phyloP scores from a whole-genome alignment of 2,797 vertebrate genomes.

The Sphenodon punctatus region DNA sequence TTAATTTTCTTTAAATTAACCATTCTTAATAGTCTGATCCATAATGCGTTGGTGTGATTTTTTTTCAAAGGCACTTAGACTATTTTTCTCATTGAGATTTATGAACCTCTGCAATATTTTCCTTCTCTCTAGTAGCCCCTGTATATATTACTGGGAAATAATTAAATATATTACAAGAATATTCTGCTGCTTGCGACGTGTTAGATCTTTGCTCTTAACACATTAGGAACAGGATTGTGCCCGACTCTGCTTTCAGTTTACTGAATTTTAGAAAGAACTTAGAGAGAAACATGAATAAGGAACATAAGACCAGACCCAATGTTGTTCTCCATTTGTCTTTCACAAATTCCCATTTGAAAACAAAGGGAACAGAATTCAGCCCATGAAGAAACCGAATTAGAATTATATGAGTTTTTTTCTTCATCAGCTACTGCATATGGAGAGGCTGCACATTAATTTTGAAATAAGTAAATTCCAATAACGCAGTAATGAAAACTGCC shows the following conservation, averaged over 20 bases:
- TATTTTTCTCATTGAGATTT: no score
- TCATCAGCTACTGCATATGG: background rate
- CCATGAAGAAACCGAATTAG: background rate
- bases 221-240: background rate
- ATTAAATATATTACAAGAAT: background rate
- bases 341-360: constrained; percentile 16
- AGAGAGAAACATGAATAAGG: accelerated
- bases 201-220: background rate
- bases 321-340: constrained; percentile 2
- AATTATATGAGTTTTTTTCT: background rate
- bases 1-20: accelerated
- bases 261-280: constrained; percentile 23
- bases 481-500: background rate
- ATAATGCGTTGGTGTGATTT: accelerated
- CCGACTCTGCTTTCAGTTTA: constrained; percentile 38
- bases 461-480: background rate
- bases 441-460: background rate
- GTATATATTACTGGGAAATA: accelerated
- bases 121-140: background rate
- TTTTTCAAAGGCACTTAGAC: accelerated
- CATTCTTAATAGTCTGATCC: background rate
- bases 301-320: background rate
- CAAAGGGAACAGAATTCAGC: background rate
- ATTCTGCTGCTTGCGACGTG: no score
- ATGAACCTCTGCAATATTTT: background rate